Percentiles rank a stretch among this genome's conserved stretches.
Evolutionary conservation across 2,113 vertebrate genomes (phyloP).

Genomic region (Tachuris rubrigastra): DNA sequence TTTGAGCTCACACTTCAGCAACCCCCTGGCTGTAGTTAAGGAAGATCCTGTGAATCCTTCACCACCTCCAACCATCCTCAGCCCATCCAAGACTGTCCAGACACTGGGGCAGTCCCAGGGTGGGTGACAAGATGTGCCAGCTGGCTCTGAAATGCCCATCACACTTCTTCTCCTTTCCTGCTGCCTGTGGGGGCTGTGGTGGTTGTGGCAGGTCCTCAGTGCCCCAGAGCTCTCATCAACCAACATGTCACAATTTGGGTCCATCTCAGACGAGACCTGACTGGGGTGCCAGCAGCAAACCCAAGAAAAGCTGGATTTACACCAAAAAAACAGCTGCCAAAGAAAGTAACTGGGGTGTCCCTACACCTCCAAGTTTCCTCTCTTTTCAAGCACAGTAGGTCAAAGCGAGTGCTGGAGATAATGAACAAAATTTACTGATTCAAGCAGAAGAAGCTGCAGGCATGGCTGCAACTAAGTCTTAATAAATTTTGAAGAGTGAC

Average conservation of each 20-base stretch:
- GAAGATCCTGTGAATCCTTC: background rate
- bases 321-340: background rate
- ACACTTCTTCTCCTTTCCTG: background rate
- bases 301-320: background rate
- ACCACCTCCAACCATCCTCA: background rate
- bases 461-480: background rate
- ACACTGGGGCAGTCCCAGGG: fast-evolving
- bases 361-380: background rate
- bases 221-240: background rate
- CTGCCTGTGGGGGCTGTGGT: background rate
- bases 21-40: background rate
- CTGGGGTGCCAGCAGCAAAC: background rate
- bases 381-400: background rate
- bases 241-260: fast-evolving
- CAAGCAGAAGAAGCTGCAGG: background rate
- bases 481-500: slow-evolving; percentile 26
- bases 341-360: background rate
- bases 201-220: background rate
- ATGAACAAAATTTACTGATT: background rate
- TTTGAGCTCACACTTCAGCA: fast-evolving
- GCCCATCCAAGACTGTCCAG: background rate
- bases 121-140: background rate
- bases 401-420: background rate
- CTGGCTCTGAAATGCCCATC: background rate
- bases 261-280: background rate